These are phyloP conservation scores for Mesocricetus auratus DNA, from an alignment of 2,113 vertebrate genomes.

Conservation along the genomic window DNA sequence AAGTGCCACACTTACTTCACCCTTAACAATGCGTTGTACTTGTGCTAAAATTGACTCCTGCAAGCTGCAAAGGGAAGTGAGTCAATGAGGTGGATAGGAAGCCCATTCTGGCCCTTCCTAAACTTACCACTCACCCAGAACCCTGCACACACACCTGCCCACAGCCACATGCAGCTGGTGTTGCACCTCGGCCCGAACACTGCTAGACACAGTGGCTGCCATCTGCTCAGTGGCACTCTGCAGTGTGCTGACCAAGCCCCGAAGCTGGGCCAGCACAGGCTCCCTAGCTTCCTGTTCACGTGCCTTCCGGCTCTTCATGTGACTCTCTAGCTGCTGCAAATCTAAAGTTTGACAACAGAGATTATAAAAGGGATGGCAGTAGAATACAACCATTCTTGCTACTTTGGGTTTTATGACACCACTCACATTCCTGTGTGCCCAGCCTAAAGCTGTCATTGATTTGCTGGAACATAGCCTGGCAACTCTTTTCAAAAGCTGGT, in stretches of 20 bases:
- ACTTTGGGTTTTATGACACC: neutral
- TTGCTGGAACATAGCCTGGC: constrained; percentile 99
- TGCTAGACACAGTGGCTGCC: constrained; percentile 89
- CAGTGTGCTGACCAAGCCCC: constrained; percentile 92
- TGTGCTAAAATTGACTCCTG: constrained; percentile 97
- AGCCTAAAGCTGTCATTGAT: constrained; percentile 99
- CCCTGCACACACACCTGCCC: constrained; percentile 91
- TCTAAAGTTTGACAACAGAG: constrained; percentile 85
- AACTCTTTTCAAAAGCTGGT: constrained; percentile 97
- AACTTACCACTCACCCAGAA: neutral
- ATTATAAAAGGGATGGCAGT: neutral
- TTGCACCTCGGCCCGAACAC: constrained; percentile 94
- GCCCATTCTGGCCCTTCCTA: neutral
- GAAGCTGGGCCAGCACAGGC: constrained; percentile 92
- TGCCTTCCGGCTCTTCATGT: constrained; percentile 93
- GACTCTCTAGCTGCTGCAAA: constrained; percentile 95
- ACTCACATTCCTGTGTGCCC: constrained; percentile 98
- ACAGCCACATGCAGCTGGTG: constrained; percentile 96
- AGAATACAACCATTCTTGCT: neutral
- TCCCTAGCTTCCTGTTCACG: constrained; percentile 94
- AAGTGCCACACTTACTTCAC: constrained; percentile 96
- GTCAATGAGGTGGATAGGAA: constrained; percentile 27
- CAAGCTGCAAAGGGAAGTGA: constrained; percentile 87
- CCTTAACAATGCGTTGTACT: constrained; percentile 97
- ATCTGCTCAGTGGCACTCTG: constrained; percentile 94